phyloP scores from a whole-genome alignment of 2,888 invertebrate genomes.

The Chalcis sispes region DNA sequence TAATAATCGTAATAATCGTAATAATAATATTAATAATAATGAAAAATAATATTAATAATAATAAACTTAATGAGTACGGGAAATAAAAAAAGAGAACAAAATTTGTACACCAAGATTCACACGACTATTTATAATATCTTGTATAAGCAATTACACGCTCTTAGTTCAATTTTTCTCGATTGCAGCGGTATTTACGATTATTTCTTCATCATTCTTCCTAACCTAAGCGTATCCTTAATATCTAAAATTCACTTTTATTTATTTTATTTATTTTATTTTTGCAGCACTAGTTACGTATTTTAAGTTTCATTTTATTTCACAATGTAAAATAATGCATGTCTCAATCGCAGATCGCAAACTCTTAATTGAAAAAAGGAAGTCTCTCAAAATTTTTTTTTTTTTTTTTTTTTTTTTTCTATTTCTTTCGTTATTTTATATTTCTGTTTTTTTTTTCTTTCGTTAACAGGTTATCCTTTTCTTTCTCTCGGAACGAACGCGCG shows the following conservation, averaged over 20 bases:
- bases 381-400: slow-evolving; percentile 22
- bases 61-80: slow-evolving; percentile 58
- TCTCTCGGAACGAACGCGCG: slow-evolving; percentile 31
- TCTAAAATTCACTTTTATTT: slow-evolving; percentile 51
- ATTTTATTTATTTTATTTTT: too few relatives aligned
- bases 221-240: slow-evolving; percentile 47
- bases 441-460: slow-evolving; percentile 1
- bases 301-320: slow-evolving; percentile 56
- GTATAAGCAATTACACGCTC: slow-evolving; percentile 52
- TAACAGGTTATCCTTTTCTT: not conserved
- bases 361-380: not conserved
- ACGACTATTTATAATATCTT: slow-evolving; percentile 62
- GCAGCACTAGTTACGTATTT: slow-evolving; percentile 58
- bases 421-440: not conserved
- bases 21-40: slow-evolving; percentile 57
- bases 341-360: slow-evolving; percentile 45
- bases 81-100: slow-evolving; percentile 60
- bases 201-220: slow-evolving; percentile 42
- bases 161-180: slow-evolving; percentile 52
- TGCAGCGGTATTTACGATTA: slow-evolving; percentile 52
- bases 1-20: too few relatives aligned
- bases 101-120: slow-evolving; percentile 65
- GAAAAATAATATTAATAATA: slow-evolving; percentile 58
- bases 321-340: slow-evolving; percentile 40
- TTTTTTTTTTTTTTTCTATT: not conserved